These are phyloP conservation scores for Parasteatoda tepidariorum DNA, from an alignment of 1,140 invertebrate genomes.

Conservation along the genomic window DNA sequence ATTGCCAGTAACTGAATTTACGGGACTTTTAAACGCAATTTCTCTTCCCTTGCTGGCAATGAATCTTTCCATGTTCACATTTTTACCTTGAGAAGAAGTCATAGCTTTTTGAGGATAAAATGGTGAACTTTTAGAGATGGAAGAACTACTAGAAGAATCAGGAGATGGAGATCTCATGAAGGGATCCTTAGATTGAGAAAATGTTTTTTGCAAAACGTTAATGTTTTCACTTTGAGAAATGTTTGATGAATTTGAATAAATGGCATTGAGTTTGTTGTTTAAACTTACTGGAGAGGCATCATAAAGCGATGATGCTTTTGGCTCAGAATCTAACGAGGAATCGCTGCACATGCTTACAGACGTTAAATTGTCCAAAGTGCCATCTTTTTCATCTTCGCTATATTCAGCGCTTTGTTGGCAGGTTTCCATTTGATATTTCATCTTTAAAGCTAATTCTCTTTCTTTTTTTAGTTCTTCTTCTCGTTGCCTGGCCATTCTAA, in stretches of 20 bases:
- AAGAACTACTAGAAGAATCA: conserved; percentile 33
- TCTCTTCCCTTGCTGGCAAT: conserved; percentile 44
- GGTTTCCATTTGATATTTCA: conserved; percentile 28
- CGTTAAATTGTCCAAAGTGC: background rate
- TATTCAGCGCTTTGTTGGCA: background rate
- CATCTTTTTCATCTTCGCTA: conserved; percentile 27
- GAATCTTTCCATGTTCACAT: conserved; percentile 48
- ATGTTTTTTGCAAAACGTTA: background rate
- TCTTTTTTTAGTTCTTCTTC: conserved; percentile 44
- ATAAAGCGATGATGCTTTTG: background rate
- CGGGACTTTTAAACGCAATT: conserved; percentile 36
- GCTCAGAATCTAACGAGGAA: conserved; percentile 34
- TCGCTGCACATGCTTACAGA: conserved; percentile 49
- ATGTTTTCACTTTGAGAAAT: conserved; percentile 24
- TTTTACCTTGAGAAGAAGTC: background rate
- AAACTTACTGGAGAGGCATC: conserved; percentile 8
- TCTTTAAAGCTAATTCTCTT: conserved; percentile 30
- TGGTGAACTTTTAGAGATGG: conserved; percentile 28
- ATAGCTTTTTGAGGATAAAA: background rate
- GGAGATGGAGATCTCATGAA: conserved; percentile 8
- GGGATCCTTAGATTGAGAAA: background rate
- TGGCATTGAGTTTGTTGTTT: conserved; percentile 25
- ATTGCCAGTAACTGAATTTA: background rate
- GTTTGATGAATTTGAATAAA: conserved; percentile 38
- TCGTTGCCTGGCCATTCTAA: conserved; percentile 38